These are phyloP conservation scores for Callipepla squamata DNA, from an alignment of 2,113 vertebrate species.

Conservation along the genomic window DNA sequence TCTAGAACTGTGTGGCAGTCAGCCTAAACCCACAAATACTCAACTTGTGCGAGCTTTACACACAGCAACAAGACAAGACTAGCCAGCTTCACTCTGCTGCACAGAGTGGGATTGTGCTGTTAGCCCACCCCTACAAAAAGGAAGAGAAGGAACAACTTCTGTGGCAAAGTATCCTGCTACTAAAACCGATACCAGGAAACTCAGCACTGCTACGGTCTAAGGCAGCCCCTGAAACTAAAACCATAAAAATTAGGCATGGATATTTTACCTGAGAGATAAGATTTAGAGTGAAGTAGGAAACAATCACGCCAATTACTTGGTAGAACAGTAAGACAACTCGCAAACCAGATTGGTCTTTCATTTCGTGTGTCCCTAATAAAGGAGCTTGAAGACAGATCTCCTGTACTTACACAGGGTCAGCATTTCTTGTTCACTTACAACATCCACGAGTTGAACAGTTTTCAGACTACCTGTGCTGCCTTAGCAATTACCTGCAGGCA, in stretches of 20 bases:
- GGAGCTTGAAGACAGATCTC: not conserved
- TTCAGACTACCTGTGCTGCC: not conserved
- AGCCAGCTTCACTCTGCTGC: conserved; percentile 39
- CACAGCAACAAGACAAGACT: conserved; percentile 27
- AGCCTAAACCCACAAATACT: conserved; percentile 66
- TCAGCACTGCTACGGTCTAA: conserved; percentile 27
- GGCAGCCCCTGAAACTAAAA: conserved; percentile 61
- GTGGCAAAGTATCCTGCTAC: not conserved
- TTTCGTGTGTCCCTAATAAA: not conserved
- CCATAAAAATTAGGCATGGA: not conserved
- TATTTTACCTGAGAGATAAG: conserved; percentile 30
- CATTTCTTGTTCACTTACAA: not conserved
- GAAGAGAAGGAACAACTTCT: conserved; percentile 30
- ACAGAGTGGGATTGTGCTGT: conserved; percentile 2
- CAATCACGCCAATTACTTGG: conserved; percentile 38
- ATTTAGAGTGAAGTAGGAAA: conserved; percentile 35
- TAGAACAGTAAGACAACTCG: conserved; percentile 19
- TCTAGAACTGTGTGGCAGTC: conserved; percentile 72
- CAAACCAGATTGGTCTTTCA: not conserved
- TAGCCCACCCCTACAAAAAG: conserved; percentile 52
- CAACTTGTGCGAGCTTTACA: not conserved
- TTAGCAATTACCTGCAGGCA: not conserved
- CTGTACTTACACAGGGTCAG: conserved; percentile 39
- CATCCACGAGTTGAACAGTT: not conserved
- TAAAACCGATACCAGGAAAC: conserved; percentile 4